Conservation (phyloP, 2,888 invertebrate genomes). For the Himalopsyche japonica region DNA sequence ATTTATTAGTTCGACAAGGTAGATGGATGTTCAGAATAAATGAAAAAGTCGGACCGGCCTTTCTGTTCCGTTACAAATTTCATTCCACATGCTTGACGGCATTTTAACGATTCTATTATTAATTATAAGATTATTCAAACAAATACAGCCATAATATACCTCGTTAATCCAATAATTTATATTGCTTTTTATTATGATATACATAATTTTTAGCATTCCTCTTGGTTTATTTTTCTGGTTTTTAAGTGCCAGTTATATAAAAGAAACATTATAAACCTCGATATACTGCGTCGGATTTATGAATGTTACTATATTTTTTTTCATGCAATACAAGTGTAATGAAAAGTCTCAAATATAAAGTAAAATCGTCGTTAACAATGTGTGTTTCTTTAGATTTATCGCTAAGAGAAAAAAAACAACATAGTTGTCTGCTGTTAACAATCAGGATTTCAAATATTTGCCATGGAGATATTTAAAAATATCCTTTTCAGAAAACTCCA, state of each 20-base stretch:
- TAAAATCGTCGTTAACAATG: no score
- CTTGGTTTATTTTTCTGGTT: not conserved
- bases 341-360: no score
- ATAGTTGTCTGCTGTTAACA: no score
- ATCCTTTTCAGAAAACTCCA: not conserved
- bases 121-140: not conserved
- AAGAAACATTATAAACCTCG: no score
- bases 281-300: no score
- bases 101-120: not conserved
- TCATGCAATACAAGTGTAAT: no score
- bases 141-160: not conserved
- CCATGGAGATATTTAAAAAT: no score
- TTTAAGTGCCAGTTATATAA: no score
- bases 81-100: not conserved
- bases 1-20: not conserved
- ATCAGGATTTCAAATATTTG: no score
- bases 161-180: not conserved
- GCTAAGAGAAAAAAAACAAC: no score
- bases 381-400: no score
- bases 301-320: no score
- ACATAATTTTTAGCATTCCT: not conserved
- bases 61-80: not conserved
- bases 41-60: not conserved
- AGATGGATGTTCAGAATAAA: not conserved
- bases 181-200: not conserved